Conservation (phyloP, 2,113 vertebrate genomes). For the Telmatochromis sp. region DNA sequence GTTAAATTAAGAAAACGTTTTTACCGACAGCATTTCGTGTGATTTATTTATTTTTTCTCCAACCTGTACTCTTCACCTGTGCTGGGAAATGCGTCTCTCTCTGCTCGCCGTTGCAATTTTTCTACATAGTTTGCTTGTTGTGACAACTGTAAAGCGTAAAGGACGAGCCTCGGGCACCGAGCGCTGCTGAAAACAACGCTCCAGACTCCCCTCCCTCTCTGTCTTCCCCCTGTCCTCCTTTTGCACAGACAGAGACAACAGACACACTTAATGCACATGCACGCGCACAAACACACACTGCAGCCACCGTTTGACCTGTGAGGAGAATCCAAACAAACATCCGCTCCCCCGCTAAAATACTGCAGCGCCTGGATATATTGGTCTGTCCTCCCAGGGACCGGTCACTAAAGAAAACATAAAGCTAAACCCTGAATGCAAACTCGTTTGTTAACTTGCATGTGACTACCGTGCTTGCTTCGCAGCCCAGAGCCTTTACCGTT, state of each 20-base stretch:
- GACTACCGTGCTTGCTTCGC: constrained; percentile 24
- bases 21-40: not conserved
- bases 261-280: not conserved
- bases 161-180: constrained; percentile 18
- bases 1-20: not conserved
- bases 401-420: constrained; percentile 25
- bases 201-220: not conserved
- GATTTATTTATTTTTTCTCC: not conserved
- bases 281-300: not conserved
- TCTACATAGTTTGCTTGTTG: constrained; percentile 33
- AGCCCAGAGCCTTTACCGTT: not conserved
- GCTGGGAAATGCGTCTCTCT: not conserved
- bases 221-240: not conserved
- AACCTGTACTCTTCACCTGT: constrained; percentile 11
- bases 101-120: not conserved
- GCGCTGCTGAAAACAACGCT: constrained; percentile 7
- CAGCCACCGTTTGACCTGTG: constrained; percentile 45
- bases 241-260: not conserved
- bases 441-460: constrained; percentile 4
- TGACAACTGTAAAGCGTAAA: constrained; percentile 44
- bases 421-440: not conserved
- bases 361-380: constrained; percentile 1
- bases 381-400: constrained; percentile 17
- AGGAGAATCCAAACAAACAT: constrained; percentile 51
- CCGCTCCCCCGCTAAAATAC: not conserved